Base-by-base conservation (phyloP, 1,140 invertebrate species). In the Latrodectus geometricus region DNA sequence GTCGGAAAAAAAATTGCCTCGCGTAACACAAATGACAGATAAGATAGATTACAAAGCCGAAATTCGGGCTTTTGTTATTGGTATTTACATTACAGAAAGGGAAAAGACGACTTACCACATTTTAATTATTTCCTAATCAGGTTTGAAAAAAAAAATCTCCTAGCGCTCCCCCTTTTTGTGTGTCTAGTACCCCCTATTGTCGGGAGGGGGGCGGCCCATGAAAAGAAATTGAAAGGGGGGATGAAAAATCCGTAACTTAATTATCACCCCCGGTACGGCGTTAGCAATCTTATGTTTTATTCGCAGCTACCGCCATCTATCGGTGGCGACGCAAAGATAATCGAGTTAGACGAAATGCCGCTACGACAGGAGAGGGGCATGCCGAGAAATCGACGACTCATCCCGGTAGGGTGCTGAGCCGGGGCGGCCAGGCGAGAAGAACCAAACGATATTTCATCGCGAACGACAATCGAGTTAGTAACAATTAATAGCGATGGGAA, bases 121-220 rank as follows among this genome's bases (percentile, higher is more conserved):
- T 86, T 86, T 86, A 86, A 86, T 86, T 86, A 86, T 86, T 86
- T 86, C 83, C 83, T 86, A 86, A 86, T 86, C 83, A 86, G 35
- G 74, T 86, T 86, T 35, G 35, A 35, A 35, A 35, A 35, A 86
- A 69, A 69, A 69, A 78, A 86, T 86, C 68, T 76, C 82, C 73
- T 73, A 7, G 69, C 48, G 17, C 73, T 61, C 79, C 11, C 49
- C n/a, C 21, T 70, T 8, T 48, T n/a, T 11, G 20, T 48, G 69
- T n/a, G 20, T 21, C 21, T 84, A 76, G 66, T 69, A 76, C n/a
- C 56, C 72, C 23, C 7, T 21, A 15, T 14, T 65, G 35, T 50
- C 50, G n/a, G 35, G 20, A 23, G 70, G 9, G n/a, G 68, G 49
- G 70, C 49, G 35, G 17, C 35, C 35, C 17, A 8, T 61, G 54